These are phyloP conservation scores for Athene noctua DNA, from an alignment of 2,113 vertebrate genomes.

Conservation along the genomic window DNA sequence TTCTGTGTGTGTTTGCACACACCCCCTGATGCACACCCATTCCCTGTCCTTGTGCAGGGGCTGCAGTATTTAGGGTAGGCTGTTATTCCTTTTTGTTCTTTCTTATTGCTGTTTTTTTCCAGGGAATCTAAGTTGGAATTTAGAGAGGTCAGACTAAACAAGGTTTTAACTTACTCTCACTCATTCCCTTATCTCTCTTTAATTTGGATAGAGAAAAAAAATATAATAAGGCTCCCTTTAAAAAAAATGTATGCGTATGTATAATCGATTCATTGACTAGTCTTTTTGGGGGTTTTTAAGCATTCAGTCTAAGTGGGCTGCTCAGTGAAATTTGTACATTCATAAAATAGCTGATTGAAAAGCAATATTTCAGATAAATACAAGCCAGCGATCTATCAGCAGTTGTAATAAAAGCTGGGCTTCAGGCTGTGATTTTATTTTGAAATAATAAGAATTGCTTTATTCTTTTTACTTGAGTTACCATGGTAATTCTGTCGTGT, in stretches of 20 bases:
- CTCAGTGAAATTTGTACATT: slow-evolving; percentile 91
- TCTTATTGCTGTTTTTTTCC: background rate
- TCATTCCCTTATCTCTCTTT: slow-evolving; percentile 2
- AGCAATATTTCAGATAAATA: slow-evolving; percentile 96
- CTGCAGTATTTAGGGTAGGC: background rate
- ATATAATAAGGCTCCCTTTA: background rate
- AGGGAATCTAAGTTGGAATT: background rate
- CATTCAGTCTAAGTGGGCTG: slow-evolving; percentile 84
- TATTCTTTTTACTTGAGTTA: slow-evolving; percentile 97
- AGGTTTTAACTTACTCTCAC: background rate
- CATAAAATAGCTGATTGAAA: slow-evolving; percentile 95
- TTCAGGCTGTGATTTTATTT: slow-evolving; percentile 98
- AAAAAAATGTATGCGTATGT: background rate
- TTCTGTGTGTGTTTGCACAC: background rate
- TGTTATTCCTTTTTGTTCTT: slow-evolving; percentile 21
- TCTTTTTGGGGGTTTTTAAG: slow-evolving; percentile 77
- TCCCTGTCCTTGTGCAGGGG: background rate
- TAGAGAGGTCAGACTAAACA: slow-evolving; percentile 14
- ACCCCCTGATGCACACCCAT: background rate
- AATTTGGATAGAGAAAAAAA: background rate
- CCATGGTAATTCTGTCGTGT: slow-evolving; percentile 98
- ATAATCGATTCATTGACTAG: slow-evolving; percentile 79
- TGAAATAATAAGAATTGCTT: slow-evolving; percentile 99
- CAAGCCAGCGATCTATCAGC: slow-evolving; percentile 92
- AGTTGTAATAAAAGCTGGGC: slow-evolving; percentile 97